phyloP scores from a whole-genome alignment of 2,113 vertebrate genomes.

The Zingel zingel region DNA sequence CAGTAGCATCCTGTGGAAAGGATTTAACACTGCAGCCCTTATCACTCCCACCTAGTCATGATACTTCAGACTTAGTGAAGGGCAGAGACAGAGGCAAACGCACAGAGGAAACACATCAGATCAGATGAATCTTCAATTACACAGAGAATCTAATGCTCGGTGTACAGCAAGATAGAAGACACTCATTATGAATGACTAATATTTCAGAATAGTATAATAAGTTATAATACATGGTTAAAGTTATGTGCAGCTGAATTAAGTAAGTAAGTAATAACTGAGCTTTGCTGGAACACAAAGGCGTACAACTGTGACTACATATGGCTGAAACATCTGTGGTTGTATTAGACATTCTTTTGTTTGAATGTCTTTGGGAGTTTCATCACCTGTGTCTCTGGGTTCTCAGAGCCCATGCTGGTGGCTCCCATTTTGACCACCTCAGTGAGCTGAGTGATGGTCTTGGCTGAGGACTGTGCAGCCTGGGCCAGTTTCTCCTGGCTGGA shows the following conservation, averaged over 20 bases:
- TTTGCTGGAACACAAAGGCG: constrained; percentile 4
- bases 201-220: constrained; percentile 12
- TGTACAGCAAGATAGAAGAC: constrained; percentile 17
- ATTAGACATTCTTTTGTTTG: neutral
- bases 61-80: constrained; percentile 59
- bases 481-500: constrained; percentile 97
- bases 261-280: constrained; percentile 7
- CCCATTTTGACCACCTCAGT: constrained; percentile 98
- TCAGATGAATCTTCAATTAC: constrained; percentile 55
- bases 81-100: constrained; percentile 50
- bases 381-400: constrained; percentile 98
- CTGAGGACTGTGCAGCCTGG: constrained; percentile 96
- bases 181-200: constrained; percentile 19
- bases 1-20: constrained; percentile 54
- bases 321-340: constrained; percentile 6
- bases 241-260: constrained; percentile 2
- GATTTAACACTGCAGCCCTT: constrained; percentile 68
- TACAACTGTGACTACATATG: constrained; percentile 6
- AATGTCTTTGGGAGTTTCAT: neutral
- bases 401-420: constrained; percentile 94
- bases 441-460: constrained; percentile 96
- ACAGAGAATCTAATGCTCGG: constrained; percentile 10
- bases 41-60: constrained; percentile 68
- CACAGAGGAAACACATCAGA: constrained; percentile 34
- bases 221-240: neutral